phyloP scores from a whole-genome alignment of 1,140 invertebrate species.

The Ruditapes philippinarum region DNA sequence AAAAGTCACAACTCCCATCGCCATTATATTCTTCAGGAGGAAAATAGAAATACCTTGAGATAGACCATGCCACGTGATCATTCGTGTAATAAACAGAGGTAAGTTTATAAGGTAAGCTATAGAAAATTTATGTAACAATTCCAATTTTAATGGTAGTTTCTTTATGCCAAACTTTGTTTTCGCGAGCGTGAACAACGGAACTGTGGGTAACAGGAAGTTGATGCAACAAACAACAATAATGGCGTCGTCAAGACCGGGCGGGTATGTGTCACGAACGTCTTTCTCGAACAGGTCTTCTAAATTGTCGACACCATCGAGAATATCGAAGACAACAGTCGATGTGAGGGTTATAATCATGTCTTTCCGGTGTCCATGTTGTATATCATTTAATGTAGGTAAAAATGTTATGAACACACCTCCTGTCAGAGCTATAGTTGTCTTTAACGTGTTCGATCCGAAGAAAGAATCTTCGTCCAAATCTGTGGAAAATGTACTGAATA shows the following conservation, averaged over 20 bases:
- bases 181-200: conserved; percentile 88
- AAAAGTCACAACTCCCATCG: conserved; percentile 81
- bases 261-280: conserved; percentile 79
- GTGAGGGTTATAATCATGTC: conserved; percentile 86
- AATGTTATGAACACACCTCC: conserved; percentile 88
- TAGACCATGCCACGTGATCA: conserved; percentile 88
- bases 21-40: conserved; percentile 89
- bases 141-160: conserved; percentile 76
- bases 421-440: conserved; percentile 87
- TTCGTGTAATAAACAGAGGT: conserved; percentile 88
- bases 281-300: conserved; percentile 85
- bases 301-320: conserved; percentile 88
- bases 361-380: conserved; percentile 86
- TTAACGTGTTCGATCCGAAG: conserved; percentile 88
- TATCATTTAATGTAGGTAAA: conserved; percentile 88
- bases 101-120: conserved; percentile 88
- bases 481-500: conserved; percentile 86
- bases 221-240: conserved; percentile 88
- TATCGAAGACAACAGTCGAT: conserved; percentile 86
- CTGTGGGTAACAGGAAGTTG: conserved; percentile 89
- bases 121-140: conserved; percentile 86
- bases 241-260: conserved; percentile 85
- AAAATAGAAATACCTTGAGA: conserved; percentile 88
- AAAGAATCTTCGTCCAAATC: conserved; percentile 81
- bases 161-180: conserved; percentile 82